Conservation (phyloP, 2,888 invertebrate genomes). For the Caenorhabditis imperialis region DNA sequence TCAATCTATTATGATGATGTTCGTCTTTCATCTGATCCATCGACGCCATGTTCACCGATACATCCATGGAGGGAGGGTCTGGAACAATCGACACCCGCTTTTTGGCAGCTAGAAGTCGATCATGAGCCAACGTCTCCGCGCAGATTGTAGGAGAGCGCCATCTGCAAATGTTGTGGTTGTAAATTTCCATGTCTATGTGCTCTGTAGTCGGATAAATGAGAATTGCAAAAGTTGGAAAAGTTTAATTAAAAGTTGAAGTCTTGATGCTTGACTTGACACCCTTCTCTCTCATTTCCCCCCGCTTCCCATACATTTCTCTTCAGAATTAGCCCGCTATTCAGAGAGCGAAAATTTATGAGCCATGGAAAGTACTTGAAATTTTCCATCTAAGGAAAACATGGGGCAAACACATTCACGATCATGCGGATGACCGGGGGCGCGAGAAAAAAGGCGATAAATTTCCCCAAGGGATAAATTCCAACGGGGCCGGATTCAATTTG, state of each 20-base stretch:
- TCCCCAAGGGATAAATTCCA: constrained; percentile 39
- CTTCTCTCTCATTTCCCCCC: not conserved
- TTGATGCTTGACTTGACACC: constrained; percentile 4
- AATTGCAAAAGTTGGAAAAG: constrained; percentile 4
- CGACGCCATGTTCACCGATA: constrained; percentile 61
- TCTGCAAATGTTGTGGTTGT: constrained; percentile 42
- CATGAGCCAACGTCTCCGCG: constrained; percentile 69
- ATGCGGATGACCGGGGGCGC: constrained; percentile 32
- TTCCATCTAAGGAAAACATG: too few relatives aligned
- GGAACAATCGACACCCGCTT: constrained; percentile 69
- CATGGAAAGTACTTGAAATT: too few relatives aligned
- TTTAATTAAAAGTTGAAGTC: constrained; percentile 50
- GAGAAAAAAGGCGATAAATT: constrained; percentile 45
- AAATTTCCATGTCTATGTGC: too few relatives aligned
- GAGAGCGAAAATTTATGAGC: too few relatives aligned
- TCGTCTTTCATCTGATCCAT: constrained; percentile 66
- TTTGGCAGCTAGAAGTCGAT: constrained; percentile 64
- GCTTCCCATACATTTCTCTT: constrained; percentile 7
- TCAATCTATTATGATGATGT: constrained; percentile 61
- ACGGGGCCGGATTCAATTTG: constrained; percentile 38
- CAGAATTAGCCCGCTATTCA: not conserved
- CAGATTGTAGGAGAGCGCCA: constrained; percentile 71
- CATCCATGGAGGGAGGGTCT: constrained; percentile 70
- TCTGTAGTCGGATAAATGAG: too few relatives aligned
- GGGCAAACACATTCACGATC: too few relatives aligned